phyloP scores from a whole-genome alignment of 2,888 invertebrate genomes.

The Conomelus anceps region DNA sequence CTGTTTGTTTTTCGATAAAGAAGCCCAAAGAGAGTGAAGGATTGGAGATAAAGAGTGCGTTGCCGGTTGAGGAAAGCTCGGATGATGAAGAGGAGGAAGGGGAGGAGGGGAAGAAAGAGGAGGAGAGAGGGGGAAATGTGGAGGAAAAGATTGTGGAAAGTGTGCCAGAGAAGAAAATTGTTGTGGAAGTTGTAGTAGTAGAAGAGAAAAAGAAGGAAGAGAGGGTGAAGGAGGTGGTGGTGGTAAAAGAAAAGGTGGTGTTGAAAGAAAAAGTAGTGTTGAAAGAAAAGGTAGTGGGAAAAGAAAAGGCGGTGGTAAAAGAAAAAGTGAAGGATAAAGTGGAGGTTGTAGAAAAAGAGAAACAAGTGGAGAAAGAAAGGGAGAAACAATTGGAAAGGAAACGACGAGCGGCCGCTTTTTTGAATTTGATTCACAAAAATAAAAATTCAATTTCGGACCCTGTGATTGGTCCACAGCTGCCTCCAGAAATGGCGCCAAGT shows the following conservation, averaged over 20 bases:
- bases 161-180: not conserved
- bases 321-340: not conserved
- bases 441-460: not conserved
- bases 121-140: not conserved
- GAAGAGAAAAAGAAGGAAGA: not conserved
- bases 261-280: not conserved
- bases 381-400: not conserved
- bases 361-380: not conserved
- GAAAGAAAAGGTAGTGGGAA: not conserved
- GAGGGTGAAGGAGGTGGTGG: not conserved
- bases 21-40: conserved; percentile 68
- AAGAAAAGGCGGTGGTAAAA: not conserved
- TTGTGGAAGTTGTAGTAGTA: not conserved
- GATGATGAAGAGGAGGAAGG: conserved; percentile 42
- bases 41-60: conserved; percentile 60
- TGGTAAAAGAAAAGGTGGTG: not conserved
- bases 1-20: conserved; percentile 79
- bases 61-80: conserved; percentile 51
- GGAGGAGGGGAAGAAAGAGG: conserved; percentile 37
- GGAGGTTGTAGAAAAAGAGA: not conserved
- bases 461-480: conserved; percentile 4
- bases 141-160: not conserved
- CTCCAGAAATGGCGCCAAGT: not conserved
- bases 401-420: not conserved
- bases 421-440: not conserved